phyloP scores from a whole-genome alignment of 2,113 vertebrate species.

The Heterotis niloticus region DNA sequence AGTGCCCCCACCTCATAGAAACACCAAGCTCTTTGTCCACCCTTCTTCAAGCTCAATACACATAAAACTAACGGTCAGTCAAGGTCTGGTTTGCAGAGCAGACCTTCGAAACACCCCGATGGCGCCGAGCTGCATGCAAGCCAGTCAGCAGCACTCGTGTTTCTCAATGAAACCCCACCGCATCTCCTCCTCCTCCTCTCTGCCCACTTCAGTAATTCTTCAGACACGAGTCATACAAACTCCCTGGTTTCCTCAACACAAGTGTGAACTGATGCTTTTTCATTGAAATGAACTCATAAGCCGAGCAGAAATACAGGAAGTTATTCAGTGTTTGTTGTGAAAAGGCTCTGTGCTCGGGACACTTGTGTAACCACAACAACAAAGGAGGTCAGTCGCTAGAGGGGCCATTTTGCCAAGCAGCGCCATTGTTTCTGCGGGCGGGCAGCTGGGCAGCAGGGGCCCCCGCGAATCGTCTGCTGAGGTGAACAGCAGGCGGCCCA shows the following conservation, averaged over 20 bases:
- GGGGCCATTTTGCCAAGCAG: background rate
- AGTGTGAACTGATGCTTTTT: too few species aligned
- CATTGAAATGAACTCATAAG: too few species aligned
- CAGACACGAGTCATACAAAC: background rate
- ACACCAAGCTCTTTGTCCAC: slow-evolving; percentile 19
- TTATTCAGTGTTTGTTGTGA: background rate
- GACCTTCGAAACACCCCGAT: background rate
- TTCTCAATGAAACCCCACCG: background rate
- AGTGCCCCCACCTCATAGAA: background rate
- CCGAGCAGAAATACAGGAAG: too few species aligned
- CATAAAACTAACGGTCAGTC: background rate
- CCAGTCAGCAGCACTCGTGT: background rate
- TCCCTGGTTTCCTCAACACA: background rate
- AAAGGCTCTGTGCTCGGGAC: too few species aligned
- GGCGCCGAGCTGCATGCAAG: background rate
- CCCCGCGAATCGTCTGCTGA: background rate
- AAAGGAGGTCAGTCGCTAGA: background rate
- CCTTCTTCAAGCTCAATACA: background rate
- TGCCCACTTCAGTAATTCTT: too few species aligned
- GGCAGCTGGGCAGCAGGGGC: background rate
- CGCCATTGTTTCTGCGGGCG: background rate
- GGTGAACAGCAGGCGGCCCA: slow-evolving; percentile 5
- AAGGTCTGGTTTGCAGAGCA: background rate
- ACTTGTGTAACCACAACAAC: background rate
- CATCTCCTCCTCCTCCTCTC: background rate